These are phyloP conservation scores for Ictalurus punctatus DNA, from an alignment of 2,113 vertebrate species.

Conservation along the genomic window DNA sequence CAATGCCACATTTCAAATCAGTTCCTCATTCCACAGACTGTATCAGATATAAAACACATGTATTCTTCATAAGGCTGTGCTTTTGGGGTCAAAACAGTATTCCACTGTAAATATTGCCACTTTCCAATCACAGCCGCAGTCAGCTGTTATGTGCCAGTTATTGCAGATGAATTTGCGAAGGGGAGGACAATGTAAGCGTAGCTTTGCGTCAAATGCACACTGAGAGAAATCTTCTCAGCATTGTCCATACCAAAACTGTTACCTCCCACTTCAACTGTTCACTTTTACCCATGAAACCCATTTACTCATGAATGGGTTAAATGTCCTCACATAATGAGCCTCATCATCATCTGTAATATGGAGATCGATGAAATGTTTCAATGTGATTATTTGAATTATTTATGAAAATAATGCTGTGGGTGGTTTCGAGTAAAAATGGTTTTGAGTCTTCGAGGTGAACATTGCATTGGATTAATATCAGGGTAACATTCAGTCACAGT, in stretches of 20 bases:
- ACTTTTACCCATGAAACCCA: constrained; percentile 11
- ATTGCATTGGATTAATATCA: constrained; percentile 34
- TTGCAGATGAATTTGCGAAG: not conserved
- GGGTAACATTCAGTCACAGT: constrained; percentile 42
- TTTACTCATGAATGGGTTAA: constrained; percentile 63
- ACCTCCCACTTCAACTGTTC: not conserved
- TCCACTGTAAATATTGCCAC: not conserved
- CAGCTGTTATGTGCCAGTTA: not conserved
- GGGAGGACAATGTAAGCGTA: not conserved
- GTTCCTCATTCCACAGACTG: constrained; percentile 26
- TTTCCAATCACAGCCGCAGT: not conserved
- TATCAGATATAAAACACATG: constrained; percentile 23
- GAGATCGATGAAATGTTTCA: constrained; percentile 21
- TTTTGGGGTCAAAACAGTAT: not conserved
- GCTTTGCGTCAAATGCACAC: not conserved
- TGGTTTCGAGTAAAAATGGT: constrained; percentile 3
- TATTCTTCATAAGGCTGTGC: not conserved
- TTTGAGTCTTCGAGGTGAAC: not conserved
- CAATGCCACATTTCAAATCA: constrained; percentile 30
- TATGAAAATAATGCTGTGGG: constrained; percentile 1
- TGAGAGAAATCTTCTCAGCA: not conserved
- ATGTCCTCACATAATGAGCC: constrained; percentile 51
- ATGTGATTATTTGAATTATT: not conserved
- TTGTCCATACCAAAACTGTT: not conserved
- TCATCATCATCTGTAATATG: constrained; percentile 54